A percentile compares a stretch with the other conserved stretches of the same genome.
phyloP scores from a whole-genome alignment of 2,888 invertebrate genomes.

The Euzetes globulus region DNA sequence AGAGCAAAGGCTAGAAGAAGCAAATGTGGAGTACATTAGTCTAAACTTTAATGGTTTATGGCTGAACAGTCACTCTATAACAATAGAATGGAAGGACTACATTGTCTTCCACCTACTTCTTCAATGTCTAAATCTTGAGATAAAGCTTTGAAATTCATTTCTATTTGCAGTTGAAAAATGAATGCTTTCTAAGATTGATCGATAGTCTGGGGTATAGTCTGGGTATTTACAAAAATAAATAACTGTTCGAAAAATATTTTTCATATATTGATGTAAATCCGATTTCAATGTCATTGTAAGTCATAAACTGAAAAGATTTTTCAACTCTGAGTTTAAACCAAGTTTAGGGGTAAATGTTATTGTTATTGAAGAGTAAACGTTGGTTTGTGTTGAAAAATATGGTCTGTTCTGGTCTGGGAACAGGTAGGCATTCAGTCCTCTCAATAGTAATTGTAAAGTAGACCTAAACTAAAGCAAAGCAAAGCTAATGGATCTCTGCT shows the following conservation, averaged over 20 bases:
- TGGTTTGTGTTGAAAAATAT: neutral
- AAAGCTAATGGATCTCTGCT: constrained; percentile 17
- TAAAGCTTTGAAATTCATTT: neutral
- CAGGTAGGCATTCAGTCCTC: neutral
- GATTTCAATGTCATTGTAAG: constrained; percentile 16
- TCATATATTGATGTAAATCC: constrained; percentile 21
- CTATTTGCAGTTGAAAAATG: neutral
- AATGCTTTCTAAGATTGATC: constrained; percentile 9
- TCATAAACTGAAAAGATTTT: neutral
- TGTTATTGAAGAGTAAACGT: constrained; percentile 18
- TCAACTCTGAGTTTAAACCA: neutral
- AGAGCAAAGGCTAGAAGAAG: no score
- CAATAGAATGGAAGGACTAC: neutral
- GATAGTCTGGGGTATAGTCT: neutral
- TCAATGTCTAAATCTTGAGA: neutral
- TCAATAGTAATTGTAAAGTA: neutral
- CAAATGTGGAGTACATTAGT: no score
- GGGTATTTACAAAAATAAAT: constrained; percentile 3
- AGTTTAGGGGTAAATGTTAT: constrained; percentile 15
- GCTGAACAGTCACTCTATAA: no score
- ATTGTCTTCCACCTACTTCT: neutral
- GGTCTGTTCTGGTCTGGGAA: constrained; percentile 4
- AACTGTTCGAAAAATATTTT: constrained; percentile 13
- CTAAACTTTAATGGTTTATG: no score
- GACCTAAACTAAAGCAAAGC: neutral